Evolutionary conservation across 2,113 vertebrate genomes (phyloP).

Genomic region (Saimiri boliviensis): DNA sequence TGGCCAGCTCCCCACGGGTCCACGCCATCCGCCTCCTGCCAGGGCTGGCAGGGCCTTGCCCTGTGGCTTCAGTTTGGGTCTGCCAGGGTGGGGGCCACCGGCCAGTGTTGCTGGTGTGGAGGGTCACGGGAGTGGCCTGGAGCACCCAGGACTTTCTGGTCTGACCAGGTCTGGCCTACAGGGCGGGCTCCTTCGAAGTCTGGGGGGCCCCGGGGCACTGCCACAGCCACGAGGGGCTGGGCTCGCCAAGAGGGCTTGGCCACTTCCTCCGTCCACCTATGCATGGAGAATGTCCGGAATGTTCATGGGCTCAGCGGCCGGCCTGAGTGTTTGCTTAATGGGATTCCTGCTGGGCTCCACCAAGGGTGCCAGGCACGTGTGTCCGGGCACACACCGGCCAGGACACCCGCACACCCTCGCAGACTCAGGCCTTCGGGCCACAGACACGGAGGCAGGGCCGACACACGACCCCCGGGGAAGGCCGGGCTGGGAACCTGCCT

Average conservation of each 20-base stretch:
- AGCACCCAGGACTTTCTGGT: background rate
- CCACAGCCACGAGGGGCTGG: background rate
- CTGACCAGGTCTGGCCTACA: background rate
- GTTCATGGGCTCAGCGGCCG: conserved; percentile 43
- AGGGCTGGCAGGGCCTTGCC: rapidly evolving
- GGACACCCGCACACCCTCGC: background rate
- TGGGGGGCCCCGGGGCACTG: background rate
- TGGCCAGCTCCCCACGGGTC: background rate
- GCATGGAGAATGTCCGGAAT: conserved; percentile 69
- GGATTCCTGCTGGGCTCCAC: conserved; percentile 45
- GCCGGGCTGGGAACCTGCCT: background rate
- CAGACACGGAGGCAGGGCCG: background rate
- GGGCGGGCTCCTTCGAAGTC: background rate
- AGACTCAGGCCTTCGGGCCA: background rate
- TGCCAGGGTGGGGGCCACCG: background rate
- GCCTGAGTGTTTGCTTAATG: conserved; percentile 63
- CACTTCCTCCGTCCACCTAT: background rate
- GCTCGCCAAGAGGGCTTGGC: background rate
- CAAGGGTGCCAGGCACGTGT: conserved; percentile 45
- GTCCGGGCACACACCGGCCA: conserved; percentile 24
- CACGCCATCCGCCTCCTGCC: background rate
- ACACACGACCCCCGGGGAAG: background rate
- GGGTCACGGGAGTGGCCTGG: background rate
- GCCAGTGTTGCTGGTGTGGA: background rate
- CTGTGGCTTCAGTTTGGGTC: background rate